Conservation (phyloP, 2,113 vertebrate genomes). For the Cyphomyrus plagiostoma region DNA sequence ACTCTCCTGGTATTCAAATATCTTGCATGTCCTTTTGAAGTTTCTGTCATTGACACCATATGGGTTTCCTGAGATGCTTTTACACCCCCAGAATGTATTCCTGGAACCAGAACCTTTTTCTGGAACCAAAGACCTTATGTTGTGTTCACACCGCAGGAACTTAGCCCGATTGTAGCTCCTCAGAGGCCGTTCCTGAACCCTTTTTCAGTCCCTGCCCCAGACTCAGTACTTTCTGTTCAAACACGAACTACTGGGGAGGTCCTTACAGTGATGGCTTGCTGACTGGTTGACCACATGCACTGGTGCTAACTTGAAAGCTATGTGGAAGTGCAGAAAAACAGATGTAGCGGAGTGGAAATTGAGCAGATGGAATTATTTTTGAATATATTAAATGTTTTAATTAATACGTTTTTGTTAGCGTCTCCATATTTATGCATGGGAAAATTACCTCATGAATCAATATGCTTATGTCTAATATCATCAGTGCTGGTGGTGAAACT, state of each 20-base stretch:
- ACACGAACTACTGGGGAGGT: neutral
- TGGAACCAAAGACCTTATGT: neutral
- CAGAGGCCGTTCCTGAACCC: neutral
- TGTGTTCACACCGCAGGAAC: neutral
- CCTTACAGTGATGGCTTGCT: neutral
- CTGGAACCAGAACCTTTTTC: neutral
- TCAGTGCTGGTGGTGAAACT: neutral
- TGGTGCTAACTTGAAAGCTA: neutral
- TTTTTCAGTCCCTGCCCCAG: neutral
- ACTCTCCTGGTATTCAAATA: neutral
- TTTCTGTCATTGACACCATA: neutral
- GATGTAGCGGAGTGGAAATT: neutral
- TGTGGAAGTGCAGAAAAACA: neutral
- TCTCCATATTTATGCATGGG: neutral
- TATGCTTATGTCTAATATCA: neutral
- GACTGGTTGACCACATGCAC: no score
- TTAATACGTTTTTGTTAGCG: neutral
- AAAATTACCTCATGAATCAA: neutral
- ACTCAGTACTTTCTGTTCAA: neutral
- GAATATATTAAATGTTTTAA: neutral
- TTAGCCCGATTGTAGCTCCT: neutral
- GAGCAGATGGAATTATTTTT: neutral
- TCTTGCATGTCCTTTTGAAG: neutral
- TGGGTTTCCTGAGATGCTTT: neutral
- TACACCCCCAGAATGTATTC: neutral